Evolutionary conservation across 2,113 vertebrate species (phyloP), one percentile per base, ranked within the genome.

Genomic region (Andinoacara biseriatus): DNA sequence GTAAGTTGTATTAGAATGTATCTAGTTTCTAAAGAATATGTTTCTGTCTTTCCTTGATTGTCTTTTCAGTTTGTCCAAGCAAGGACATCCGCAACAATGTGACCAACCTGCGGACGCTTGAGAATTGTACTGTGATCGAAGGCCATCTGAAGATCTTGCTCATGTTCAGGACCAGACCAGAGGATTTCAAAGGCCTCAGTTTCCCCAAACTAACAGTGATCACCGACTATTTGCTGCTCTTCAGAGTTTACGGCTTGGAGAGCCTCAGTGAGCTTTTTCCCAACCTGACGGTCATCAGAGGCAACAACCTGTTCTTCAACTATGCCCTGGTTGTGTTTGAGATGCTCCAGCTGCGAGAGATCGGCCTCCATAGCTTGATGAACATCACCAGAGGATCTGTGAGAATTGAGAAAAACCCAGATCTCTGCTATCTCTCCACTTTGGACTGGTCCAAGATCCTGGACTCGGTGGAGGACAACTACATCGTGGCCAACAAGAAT

Each of bases 401-500:
- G 83, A 95, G 98, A 24, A 97, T 99, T 0, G 98, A 99, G 95
- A 99, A 98, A 94, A 99, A 99, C 92, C 96, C 97, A 0, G 98
- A 99, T 15, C 95, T 99, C 1, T 99, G 98, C 84, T 99, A 99
- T 87, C 92, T 99, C 76, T 97, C 97, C 89, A 99, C 98, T 0
- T 97, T 99, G 0, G 98, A 99, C 95, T 99, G 98, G 98, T 99
- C 98, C 0, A 97, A 96, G 83, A 97, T 99, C 89, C 89, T 99
- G 17, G 98, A 99, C 84, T 96, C 97, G 0, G 97, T 98, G 29
- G 98, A 98, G 80, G 97, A 99, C 83, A 99, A 99, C 81, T 99
- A 98, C 92, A 98, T 99, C 0, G 90, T 97, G 82, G 93, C 95
- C 57, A 99, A 99, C 93, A 99, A 99, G 86, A 97, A 97, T 0